Base-by-base conservation (phyloP, 1,140 invertebrate genomes). In the Lutraria rhynchaena region DNA sequence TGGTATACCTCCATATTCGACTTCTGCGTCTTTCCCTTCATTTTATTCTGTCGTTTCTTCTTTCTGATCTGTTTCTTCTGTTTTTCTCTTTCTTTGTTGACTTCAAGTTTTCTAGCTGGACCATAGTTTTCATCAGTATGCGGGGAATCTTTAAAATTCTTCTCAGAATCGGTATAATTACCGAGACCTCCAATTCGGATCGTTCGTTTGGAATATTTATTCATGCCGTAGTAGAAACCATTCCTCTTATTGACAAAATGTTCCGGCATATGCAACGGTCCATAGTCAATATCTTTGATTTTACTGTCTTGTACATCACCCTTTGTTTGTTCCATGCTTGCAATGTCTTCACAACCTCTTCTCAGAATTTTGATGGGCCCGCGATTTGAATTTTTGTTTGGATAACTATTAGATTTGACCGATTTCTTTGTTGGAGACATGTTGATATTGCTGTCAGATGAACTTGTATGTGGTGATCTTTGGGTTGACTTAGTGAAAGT, bases 1-100 rank as follows among this genome's bases (percentile, higher is more conserved):
- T 80, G 76, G 31, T 57, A 70, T 37, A 80, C 55, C 60, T 58
- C 63, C 37, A 69, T 44, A 4, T 80, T 51, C 0, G 75, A 44
- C 49, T 55, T 76, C 0, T 35, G 46, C 24, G 41, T 57, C 24
- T 69, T 69, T 41, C 5, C 37, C 22, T 35, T 77, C 0, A 22
- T 4, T 61, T 63, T 63, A 19, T 51, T n/a, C 15, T 35, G 24
- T 15, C 58, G 2, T 17, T 51, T 57, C 27, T 49, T 49, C 22
- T 63, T 76, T 22, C 31, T 15, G 29, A 11, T 19, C n/a, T 27
- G 55, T 27, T 44, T 57, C 53, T 73, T 73, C 53, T 41, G 53
- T 58, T 24, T 44, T 19, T 58, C 70, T 44, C n/a, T 37, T 22
- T 58, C 70, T 9, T 46, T 44, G 13, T 15, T 49, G 1, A 17